These are phyloP conservation scores for Leucopsar rothschildi DNA, from an alignment of 2,113 vertebrate species.

Conservation along the genomic window DNA sequence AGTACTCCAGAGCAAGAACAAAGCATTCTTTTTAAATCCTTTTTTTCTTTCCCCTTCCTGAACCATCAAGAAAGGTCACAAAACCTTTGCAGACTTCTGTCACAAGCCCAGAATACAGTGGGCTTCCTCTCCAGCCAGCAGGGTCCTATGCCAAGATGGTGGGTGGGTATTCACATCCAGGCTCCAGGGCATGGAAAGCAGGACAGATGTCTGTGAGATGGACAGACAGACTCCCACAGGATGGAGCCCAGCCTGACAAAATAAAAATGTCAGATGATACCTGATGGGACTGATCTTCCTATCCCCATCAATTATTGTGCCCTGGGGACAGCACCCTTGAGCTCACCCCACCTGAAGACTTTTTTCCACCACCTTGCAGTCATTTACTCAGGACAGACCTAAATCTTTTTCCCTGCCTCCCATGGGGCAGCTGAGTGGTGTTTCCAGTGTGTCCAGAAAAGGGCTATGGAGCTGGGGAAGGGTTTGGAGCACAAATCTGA, in stretches of 20 bases:
- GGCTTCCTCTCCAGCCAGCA: neutral
- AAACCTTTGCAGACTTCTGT: neutral
- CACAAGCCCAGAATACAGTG: neutral
- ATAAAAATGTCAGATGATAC: fast-evolving
- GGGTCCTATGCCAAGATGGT: fast-evolving
- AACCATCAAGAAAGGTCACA: neutral
- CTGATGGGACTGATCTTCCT: fast-evolving
- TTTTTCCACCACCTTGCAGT: neutral
- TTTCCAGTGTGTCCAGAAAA: neutral
- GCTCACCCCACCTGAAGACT: no score
- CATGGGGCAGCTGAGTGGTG: fast-evolving
- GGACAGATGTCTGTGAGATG: neutral
- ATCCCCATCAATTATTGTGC: neutral
- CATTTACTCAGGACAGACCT: neutral
- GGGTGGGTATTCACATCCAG: neutral
- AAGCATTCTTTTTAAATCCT: neutral
- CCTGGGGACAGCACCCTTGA: neutral
- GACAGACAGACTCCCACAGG: neutral
- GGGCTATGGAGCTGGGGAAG: no score
- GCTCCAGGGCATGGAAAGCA: fast-evolving
- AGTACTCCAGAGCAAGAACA: neutral
- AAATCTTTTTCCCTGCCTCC: neutral
- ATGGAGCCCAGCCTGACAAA: neutral
- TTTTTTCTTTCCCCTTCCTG: no score
- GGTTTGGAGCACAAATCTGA: neutral